Conservation (phyloP, 2,113 vertebrate species). For the Trochalopteron elliotii region DNA sequence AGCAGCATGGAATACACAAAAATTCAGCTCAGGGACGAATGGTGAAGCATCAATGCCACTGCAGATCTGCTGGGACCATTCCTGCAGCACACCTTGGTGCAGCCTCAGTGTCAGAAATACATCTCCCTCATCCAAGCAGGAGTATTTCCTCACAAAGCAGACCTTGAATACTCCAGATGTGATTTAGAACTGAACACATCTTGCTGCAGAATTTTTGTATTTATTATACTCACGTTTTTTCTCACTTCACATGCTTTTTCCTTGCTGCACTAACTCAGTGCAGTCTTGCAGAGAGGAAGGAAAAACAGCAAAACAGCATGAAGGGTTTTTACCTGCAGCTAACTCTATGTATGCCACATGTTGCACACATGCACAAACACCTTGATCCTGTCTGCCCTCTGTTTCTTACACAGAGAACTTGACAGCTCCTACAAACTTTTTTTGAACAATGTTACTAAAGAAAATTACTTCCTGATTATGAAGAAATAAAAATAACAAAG, state of each 20-base stretch:
- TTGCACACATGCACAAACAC: too few relatives aligned
- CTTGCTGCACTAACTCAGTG: not conserved
- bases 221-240: not conserved
- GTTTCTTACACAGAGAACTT: not conserved
- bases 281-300: not conserved
- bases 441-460: not conserved
- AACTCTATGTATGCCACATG: fast-evolving
- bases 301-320: not conserved
- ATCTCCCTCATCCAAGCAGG: not conserved
- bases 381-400: not conserved
- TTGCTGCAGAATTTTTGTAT: not conserved
- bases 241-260: not conserved
- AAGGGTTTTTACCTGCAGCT: not conserved
- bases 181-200: not conserved
- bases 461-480: not conserved
- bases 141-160: not conserved
- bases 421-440: not conserved
- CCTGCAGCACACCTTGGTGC: not conserved
- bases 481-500: not conserved
- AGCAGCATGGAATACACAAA: not conserved
- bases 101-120: not conserved
- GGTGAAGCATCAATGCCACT: fast-evolving
- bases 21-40: not conserved
- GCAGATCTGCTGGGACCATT: not conserved
- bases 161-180: not conserved